A percentile compares a stretch with the other conserved stretches of the same genome.
These are phyloP conservation scores for Pardosa pseudoannulata DNA, from an alignment of 2,888 invertebrate genomes.

Conservation along the genomic window DNA sequence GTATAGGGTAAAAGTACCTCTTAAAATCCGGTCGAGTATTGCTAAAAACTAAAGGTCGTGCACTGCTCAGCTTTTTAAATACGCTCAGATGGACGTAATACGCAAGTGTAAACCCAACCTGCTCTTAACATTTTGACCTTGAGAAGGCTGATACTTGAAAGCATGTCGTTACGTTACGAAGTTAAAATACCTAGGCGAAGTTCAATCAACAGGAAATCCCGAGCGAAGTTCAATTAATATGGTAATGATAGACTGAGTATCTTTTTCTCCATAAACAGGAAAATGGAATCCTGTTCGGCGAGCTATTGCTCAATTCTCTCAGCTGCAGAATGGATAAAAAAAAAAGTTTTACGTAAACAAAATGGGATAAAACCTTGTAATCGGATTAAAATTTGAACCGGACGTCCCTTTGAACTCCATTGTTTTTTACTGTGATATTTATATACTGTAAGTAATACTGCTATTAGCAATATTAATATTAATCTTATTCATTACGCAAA, in stretches of 20 bases:
- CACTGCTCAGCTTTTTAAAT: background rate
- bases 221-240: conserved; percentile 50
- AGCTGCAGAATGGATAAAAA: background rate
- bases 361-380: conserved; percentile 20
- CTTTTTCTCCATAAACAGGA: conserved; percentile 49
- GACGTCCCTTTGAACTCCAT: background rate
- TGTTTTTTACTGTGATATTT: no score
- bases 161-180: conserved; percentile 9
- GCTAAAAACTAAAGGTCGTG: background rate
- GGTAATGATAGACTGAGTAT: conserved; percentile 49
- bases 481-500: no score
- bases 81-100: background rate
- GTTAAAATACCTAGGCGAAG: conserved; percentile 17
- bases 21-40: no score
- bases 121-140: conserved; percentile 10
- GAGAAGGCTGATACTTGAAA: conserved; percentile 1
- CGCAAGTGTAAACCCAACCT: conserved; percentile 4
- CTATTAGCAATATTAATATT: no score
- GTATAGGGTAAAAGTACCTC: no score
- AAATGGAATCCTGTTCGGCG: conserved; percentile 48
- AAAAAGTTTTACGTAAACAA: conserved; percentile 21
- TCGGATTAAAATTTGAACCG: conserved; percentile 12
- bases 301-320: conserved; percentile 38
- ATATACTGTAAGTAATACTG: no score
- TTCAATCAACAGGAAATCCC: conserved; percentile 19